Evolutionary conservation across 2,888 invertebrate genomes (phyloP).

Genomic region (Aspidapion aeneum): DNA sequence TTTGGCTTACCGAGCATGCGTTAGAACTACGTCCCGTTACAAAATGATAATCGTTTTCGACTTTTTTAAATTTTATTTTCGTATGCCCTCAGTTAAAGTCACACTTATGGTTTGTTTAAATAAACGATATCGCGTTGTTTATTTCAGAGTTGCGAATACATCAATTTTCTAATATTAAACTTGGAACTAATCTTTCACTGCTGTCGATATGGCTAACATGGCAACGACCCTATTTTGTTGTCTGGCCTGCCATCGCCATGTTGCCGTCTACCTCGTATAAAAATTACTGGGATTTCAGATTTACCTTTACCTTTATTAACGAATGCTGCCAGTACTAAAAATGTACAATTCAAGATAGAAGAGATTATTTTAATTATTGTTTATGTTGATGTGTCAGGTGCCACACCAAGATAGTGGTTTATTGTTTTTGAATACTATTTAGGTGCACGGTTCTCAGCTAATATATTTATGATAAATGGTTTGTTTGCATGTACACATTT

Average conservation of each 20-base stretch:
- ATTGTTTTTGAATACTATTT: too few relatives aligned
- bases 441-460: too few relatives aligned
- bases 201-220: constrained; percentile 30
- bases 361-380: too few relatives aligned
- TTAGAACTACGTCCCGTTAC: constrained; percentile 34
- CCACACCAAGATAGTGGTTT: too few relatives aligned
- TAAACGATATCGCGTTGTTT: constrained; percentile 23
- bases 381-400: too few relatives aligned
- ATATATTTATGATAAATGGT: too few relatives aligned
- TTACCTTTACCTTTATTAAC: too few relatives aligned
- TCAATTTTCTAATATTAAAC: constrained; percentile 6
- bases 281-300: neutral
- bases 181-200: constrained; percentile 10
- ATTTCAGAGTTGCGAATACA: constrained; percentile 14
- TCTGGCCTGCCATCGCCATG: constrained; percentile 14
- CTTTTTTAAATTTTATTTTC: constrained; percentile 35
- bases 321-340: too few relatives aligned
- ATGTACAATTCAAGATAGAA: too few relatives aligned
- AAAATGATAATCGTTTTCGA: constrained; percentile 33
- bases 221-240: constrained; percentile 36
- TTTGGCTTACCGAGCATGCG: constrained; percentile 33
- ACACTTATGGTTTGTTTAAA: neutral
- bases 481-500: too few relatives aligned
- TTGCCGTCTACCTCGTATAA: neutral
- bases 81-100: neutral